Evolutionary conservation across 2,888 invertebrate species (phyloP).

Genomic region (Chrysina gloriosa): DNA sequence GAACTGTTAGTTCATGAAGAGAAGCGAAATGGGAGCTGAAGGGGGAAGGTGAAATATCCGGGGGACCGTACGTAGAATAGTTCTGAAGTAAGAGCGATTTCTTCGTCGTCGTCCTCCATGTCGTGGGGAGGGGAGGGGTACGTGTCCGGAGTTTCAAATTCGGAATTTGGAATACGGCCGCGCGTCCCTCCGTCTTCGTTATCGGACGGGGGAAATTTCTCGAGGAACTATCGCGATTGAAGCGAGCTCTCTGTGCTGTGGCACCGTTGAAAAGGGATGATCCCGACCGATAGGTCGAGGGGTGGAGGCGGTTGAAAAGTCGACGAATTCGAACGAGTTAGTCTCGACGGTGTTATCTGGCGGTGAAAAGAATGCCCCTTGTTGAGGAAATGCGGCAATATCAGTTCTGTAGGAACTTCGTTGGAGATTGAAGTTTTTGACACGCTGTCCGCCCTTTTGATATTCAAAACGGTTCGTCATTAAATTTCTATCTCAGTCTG

Average conservation of each 20-base stretch:
- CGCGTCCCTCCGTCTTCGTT: constrained; percentile 1
- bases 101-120: neutral
- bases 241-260: neutral
- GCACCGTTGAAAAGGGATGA: neutral
- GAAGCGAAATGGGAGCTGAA: neutral
- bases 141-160: neutral
- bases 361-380: neutral
- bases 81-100: neutral
- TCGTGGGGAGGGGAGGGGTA: neutral
- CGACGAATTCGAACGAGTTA: neutral
- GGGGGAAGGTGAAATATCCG: neutral
- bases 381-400: neutral
- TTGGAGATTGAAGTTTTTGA: no score
- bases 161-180: neutral
- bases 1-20: constrained; percentile 8
- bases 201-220: neutral
- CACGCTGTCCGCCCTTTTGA: no score
- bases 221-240: neutral
- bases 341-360: neutral
- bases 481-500: no score
- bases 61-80: neutral
- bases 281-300: neutral
- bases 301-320: neutral
- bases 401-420: neutral
- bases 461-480: no score